These are phyloP conservation scores for Perognathus longimembris DNA, from an alignment of 2,113 vertebrate genomes.

Conservation along the genomic window DNA sequence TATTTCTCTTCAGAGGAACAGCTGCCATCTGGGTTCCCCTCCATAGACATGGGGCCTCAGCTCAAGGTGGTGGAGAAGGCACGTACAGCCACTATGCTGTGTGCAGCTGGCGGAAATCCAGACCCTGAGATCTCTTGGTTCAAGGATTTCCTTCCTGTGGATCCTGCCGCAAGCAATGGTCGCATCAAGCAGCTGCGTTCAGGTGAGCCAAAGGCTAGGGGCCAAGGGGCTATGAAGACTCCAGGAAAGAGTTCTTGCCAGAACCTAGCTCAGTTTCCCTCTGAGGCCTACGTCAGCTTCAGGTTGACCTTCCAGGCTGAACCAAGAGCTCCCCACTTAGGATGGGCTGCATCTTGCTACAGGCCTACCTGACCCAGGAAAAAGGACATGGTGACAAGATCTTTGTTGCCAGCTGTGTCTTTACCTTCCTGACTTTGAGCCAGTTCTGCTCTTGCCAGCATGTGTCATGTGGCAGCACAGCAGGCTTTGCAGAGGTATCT, in stretches of 20 bases:
- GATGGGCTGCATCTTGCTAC: background rate
- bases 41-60: conserved; percentile 98
- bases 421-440: background rate
- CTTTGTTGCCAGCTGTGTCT: background rate
- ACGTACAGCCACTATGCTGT: conserved; percentile 97
- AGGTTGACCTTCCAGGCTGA: background rate
- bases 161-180: conserved; percentile 93
- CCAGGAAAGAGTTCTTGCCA: background rate
- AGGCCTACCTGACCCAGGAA: background rate
- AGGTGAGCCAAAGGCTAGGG: conserved; percentile 88
- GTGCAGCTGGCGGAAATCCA: conserved; percentile 96
- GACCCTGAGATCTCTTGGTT: conserved; percentile 99
- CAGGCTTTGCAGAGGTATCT: background rate
- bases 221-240: background rate
- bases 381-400: background rate
- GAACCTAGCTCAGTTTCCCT: background rate
- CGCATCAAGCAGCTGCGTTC: conserved; percentile 98
- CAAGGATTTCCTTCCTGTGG: conserved; percentile 98
- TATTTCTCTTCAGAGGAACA: conserved; percentile 92
- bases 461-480: rapidly evolving
- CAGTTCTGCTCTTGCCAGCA: background rate
- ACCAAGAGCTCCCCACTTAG: background rate
- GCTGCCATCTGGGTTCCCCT: conserved; percentile 95
- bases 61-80: conserved; percentile 98
- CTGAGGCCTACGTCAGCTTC: background rate